Conservation (phyloP, 2,113 vertebrate genomes). For the Sturnus vulgaris region DNA sequence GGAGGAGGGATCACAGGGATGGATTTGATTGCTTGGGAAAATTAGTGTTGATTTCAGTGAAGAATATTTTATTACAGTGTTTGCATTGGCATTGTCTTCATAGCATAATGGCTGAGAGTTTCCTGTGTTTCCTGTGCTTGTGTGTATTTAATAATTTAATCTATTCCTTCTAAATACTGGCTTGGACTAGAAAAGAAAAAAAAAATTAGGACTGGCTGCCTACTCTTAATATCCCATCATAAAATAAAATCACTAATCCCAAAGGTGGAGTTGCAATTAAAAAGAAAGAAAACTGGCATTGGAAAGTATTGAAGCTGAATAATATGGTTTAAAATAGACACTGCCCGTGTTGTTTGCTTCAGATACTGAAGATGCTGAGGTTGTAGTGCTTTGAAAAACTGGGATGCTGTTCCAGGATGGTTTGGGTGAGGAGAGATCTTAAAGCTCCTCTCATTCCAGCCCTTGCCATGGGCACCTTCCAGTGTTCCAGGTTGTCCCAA, state of each 20-base stretch:
- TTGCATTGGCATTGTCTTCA: constrained; percentile 46
- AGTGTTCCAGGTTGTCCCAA: neutral
- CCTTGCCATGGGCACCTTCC: neutral
- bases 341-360: neutral
- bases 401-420: neutral
- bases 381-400: neutral
- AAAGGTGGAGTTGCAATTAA: constrained; percentile 18
- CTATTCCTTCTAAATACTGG: constrained; percentile 9
- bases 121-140: constrained; percentile 45
- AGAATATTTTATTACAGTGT: constrained; percentile 63
- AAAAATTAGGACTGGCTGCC: neutral
- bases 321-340: neutral
- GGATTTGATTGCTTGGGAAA: constrained; percentile 52
- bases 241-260: constrained; percentile 42
- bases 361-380: neutral
- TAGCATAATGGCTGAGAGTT: constrained; percentile 38
- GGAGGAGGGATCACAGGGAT: constrained; percentile 51
- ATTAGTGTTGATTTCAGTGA: constrained; percentile 60
- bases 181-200: neutral
- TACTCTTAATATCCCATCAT: constrained; percentile 3
- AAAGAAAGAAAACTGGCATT: neutral
- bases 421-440: neutral
- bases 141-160: constrained; percentile 49
- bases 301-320: neutral
- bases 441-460: neutral